phyloP scores from a whole-genome alignment of 2,797 vertebrate genomes.

The Rhinella marina region DNA sequence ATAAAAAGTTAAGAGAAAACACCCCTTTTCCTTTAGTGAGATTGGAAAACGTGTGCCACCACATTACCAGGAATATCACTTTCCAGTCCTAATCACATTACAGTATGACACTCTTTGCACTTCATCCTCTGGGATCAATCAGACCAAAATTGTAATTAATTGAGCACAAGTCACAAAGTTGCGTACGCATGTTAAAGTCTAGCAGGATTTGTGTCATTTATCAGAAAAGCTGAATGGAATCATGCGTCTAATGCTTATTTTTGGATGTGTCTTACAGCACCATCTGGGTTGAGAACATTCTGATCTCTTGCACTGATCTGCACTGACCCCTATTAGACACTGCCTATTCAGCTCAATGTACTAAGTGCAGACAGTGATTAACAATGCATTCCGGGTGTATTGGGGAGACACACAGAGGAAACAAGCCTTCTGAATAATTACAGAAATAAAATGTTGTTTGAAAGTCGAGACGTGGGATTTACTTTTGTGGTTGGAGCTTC shows the following conservation, averaged over 20 bases:
- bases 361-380: slow-evolving; percentile 20
- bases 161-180: slow-evolving; percentile 51
- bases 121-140: neutral
- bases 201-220: slow-evolving; percentile 62
- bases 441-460: neutral
- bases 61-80: neutral
- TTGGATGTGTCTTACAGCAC: slow-evolving; percentile 56
- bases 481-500: neutral
- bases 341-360: neutral
- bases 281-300: slow-evolving; percentile 29
- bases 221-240: slow-evolving; percentile 63
- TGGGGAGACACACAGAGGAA: neutral
- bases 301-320: slow-evolving; percentile 59
- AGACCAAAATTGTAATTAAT: slow-evolving; percentile 2
- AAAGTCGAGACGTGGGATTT: neutral
- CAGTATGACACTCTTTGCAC: neutral
- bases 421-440: neutral
- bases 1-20: neutral
- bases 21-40: neutral
- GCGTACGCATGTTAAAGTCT: slow-evolving; percentile 55
- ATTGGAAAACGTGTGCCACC: neutral
- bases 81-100: neutral
- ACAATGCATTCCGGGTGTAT: slow-evolving; percentile 4
- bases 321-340: slow-evolving; percentile 39
- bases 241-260: slow-evolving; percentile 63